phyloP scores from a whole-genome alignment of 2,888 invertebrate genomes.

The Acanthococcus lagerstroemiae region DNA sequence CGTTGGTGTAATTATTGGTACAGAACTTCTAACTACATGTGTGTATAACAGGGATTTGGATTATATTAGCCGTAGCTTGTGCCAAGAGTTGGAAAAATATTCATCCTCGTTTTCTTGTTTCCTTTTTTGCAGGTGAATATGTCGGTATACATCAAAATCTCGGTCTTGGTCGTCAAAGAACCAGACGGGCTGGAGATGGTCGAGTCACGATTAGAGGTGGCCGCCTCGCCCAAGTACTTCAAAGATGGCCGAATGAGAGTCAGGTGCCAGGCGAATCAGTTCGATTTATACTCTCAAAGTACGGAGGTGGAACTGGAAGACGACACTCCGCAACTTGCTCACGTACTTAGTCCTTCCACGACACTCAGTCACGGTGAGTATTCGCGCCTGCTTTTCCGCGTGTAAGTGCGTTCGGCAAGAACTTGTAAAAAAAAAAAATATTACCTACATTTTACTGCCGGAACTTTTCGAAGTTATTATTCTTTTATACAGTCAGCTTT shows the following conservation, averaged over 20 bases:
- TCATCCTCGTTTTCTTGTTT: background rate
- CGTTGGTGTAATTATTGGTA: no score
- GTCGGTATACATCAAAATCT: background rate
- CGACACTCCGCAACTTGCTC: slow-evolving; percentile 39
- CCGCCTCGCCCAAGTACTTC: slow-evolving; percentile 35
- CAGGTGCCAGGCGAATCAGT: slow-evolving; percentile 39
- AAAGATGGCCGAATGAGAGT: slow-evolving; percentile 37
- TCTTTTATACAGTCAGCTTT: no score
- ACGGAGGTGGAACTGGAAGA: slow-evolving; percentile 38
- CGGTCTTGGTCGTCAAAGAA: slow-evolving; percentile 5
- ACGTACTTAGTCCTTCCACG: slow-evolving; percentile 42
- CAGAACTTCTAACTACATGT: no score
- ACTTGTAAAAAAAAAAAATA: no score
- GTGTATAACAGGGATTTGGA: no score
- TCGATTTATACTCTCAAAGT: slow-evolving; percentile 38
- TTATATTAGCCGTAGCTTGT: no score
- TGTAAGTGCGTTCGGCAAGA: no score
- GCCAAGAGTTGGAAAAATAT: no score
- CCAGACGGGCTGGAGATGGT: slow-evolving; percentile 24
- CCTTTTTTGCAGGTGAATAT: background rate
- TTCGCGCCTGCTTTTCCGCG: no score
- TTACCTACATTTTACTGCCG: no score
- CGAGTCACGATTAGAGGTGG: slow-evolving; percentile 35
- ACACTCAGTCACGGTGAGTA: slow-evolving; percentile 40
- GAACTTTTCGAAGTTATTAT: no score